These are phyloP conservation scores for Spisula solida DNA, from an alignment of 2,888 invertebrate genomes.

Conservation along the genomic window DNA sequence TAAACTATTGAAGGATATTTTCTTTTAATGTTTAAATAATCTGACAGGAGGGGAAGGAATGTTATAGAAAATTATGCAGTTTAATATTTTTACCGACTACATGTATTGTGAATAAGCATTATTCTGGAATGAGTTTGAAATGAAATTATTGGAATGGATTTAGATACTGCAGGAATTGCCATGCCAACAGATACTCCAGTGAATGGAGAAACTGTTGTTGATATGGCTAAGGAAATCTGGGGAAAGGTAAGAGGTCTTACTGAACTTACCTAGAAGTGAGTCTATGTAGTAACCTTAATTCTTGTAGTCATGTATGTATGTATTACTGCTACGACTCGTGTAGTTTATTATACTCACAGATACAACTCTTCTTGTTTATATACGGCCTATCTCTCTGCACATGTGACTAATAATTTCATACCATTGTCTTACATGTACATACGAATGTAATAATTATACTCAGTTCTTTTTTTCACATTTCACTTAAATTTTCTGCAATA, in stretches of 20 bases:
- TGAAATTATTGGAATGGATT: constrained; percentile 18
- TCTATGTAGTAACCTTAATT: background rate
- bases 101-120: background rate
- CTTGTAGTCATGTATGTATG: background rate
- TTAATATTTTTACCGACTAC: background rate
- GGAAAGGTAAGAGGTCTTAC: constrained; percentile 17
- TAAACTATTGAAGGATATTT: background rate
- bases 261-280: constrained; percentile 2
- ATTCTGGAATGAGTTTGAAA: background rate
- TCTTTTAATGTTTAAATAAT: background rate
- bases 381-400: background rate
- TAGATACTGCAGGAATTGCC: background rate
- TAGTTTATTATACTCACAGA: background rate
- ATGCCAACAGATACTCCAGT: background rate
- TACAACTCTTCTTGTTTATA: background rate
- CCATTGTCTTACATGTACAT: background rate
- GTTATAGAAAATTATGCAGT: background rate
- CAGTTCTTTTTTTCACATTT: too few species aligned
- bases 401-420: background rate
- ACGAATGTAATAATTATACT: background rate
- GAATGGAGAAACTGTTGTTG: background rate
- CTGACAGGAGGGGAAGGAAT: background rate
- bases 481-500: too few species aligned
- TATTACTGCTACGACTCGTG: background rate
- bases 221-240: constrained; percentile 5